A percentile compares a stretch with the other conserved stretches of the same genome.
phyloP scores from a whole-genome alignment of 2,888 invertebrate species.

The Eristalinus aeneus region DNA sequence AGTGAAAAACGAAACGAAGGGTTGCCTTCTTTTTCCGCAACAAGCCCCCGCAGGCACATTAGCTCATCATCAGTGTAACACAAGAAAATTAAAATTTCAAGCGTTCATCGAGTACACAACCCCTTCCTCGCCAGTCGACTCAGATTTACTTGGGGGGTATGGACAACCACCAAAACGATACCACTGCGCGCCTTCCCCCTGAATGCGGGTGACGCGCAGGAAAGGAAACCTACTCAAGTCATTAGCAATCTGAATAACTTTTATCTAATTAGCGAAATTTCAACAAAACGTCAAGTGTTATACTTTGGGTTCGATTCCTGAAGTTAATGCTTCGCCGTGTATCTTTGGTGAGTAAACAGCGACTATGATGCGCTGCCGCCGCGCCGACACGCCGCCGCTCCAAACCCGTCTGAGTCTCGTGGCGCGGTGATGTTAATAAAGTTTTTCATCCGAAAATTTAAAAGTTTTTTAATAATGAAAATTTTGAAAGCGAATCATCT shows the following conservation, averaged over 20 bases:
- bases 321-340: constrained; percentile 43
- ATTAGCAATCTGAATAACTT: constrained; percentile 78
- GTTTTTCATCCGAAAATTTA: constrained; percentile 65
- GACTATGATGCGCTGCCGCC: background rate
- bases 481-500: constrained; percentile 61
- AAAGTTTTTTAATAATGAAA: constrained; percentile 70
- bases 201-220: background rate
- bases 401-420: no score
- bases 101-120: constrained; percentile 39
- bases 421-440: constrained; percentile 58
- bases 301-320: constrained; percentile 70
- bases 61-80: constrained; percentile 49
- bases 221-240: constrained; percentile 66
- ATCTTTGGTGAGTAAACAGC: constrained; percentile 51
- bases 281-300: constrained; percentile 77
- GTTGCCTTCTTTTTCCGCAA: background rate
- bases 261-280: constrained; percentile 80
- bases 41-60: constrained; percentile 19
- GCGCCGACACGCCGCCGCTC: background rate
- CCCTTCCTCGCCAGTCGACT: background rate
- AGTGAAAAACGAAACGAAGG: background rate
- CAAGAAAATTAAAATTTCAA: constrained; percentile 53
- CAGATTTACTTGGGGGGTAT: background rate
- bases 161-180: background rate
- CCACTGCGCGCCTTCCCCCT: constrained; percentile 1